Base-by-base conservation (phyloP, 2,888 invertebrate species). In the Hirtodrosophila confusa region DNA sequence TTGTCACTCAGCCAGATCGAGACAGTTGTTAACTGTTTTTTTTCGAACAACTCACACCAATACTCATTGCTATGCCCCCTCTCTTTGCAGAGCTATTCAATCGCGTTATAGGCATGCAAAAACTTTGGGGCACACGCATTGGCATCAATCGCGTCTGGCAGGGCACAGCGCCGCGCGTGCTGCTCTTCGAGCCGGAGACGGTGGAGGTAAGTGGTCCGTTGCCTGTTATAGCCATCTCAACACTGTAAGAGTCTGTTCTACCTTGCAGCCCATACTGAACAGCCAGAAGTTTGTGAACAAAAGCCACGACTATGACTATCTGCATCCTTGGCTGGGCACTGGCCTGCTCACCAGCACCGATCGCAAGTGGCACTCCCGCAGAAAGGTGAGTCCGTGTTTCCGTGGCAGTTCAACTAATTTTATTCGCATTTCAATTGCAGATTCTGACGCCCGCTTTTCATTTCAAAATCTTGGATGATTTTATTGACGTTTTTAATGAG, bases 361-460 rank as follows among this genome's bases (percentile, higher is more conserved):
- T 7, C 88, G 91, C 43, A 94, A 94, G 90, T 95, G 95, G 95
- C 92, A 93, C 73, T 90, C 90, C 0, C 90, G 94, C 70, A 91
- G 95, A 75, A 94, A 94, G 90, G 92, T 91, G 75, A 75, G 58
- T 7, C 5, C 0, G 1, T 9, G 12, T 7, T 0, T 10, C 3
- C 4, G 5, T 11, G 4, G 0, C 43, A 29, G 24, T 11, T 24
- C 4, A 4, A 31, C 37, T 12, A 36, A n/a, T 43, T 57, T 1
- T 17, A 37, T 8, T 39, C n/a, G 24, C n/a, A 11, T 0, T n/a
- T 17, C 7, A 4, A 2, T 56, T 57, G 3, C 70, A 92, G 92
- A 92, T 94, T 76, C 89, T 95, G 71, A 95, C 95, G 0, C 94
- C 94, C 12, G 93, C 94, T 4, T 95, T 95, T 89, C 95, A 95